Conservation (phyloP, 2,797 vertebrate species). For the Uromys caudimaculatus region DNA sequence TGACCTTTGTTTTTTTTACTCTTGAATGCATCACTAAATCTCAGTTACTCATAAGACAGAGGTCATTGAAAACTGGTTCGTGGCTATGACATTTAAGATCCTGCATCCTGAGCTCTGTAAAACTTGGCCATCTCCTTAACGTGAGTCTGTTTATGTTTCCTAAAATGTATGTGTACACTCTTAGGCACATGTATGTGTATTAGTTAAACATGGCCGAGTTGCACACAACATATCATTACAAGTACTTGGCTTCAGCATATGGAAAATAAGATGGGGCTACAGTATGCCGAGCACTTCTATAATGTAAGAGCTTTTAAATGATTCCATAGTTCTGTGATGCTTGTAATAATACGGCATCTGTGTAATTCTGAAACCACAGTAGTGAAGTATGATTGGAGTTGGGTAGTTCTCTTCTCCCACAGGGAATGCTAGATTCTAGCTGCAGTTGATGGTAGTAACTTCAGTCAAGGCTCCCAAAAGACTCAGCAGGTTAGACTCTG, state of each 20-base stretch:
- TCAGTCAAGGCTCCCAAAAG: background rate
- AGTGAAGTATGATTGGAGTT: background rate
- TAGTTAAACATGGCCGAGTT: conserved; percentile 29
- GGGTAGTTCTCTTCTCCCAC: background rate
- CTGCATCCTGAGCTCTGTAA: background rate
- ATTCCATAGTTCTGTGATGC: background rate
- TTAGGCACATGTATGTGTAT: background rate
- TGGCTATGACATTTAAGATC: background rate
- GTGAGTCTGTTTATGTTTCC: background rate
- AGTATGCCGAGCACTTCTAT: conserved; percentile 25
- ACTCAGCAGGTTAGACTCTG: background rate
- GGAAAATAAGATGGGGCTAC: conserved; percentile 36
- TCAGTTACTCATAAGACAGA: conserved; percentile 15
- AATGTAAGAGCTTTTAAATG: conserved; percentile 52
- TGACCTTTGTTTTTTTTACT: background rate
- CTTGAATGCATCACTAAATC: background rate
- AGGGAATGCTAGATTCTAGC: background rate
- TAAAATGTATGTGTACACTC: background rate
- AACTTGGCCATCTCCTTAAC: background rate
- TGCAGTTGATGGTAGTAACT: background rate
- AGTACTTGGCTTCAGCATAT: background rate
- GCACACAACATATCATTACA: background rate
- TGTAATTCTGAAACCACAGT: conserved; percentile 10
- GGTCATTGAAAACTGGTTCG: background rate
- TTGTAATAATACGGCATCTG: conserved; percentile 18